Base-by-base conservation (phyloP, 2,797 vertebrate genomes). In the Sandelia bainsii region DNA sequence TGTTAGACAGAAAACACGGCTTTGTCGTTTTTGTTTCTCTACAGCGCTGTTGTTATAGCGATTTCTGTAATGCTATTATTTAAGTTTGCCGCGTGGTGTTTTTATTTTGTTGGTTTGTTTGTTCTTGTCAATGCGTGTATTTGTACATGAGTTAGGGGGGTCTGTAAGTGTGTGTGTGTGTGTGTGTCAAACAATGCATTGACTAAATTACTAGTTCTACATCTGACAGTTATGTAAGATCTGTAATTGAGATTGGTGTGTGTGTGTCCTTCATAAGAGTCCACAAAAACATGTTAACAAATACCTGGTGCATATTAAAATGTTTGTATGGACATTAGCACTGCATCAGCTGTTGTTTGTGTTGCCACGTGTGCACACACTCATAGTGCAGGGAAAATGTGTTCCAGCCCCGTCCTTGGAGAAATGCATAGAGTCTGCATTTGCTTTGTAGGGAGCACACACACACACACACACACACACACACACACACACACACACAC, bases 271-370 rank as follows among this genome's bases (percentile, higher is more conserved):
- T 25, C 72, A 37, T 52, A 39, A 22, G 23, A n/a, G 50, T 63
- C 46, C 25, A 54, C 8, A 6, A 19, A 44, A 39, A 59, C 44
- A 50, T 63, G 45, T 58, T 68, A 42, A 71, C 59, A 64, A 34
- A 45, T 70, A 69, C 56, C 50, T 65, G 62, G 62, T 80, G 62
- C 48, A 59, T 67, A 62, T 70, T 81, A 51, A 63, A 63, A 58
- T 79, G 63, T 76, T 76, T 77, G 69, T 34, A 49, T 59, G 68
- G 7, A 66, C 39, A 69, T 71, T 54, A 57, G 59, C 84, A 74
- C 12, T 34, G 76, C 58, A 60, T 85, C 77, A 90, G 89, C 77
- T 89, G 80, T 87, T 87, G 79, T 79, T 81, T 82, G 75, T 81
- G 71, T 74, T 71, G 62, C 53, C 62, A 32, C 49, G 37, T 46